phyloP scores from a whole-genome alignment of 2,888 invertebrate species.

The Molorchus minor region DNA sequence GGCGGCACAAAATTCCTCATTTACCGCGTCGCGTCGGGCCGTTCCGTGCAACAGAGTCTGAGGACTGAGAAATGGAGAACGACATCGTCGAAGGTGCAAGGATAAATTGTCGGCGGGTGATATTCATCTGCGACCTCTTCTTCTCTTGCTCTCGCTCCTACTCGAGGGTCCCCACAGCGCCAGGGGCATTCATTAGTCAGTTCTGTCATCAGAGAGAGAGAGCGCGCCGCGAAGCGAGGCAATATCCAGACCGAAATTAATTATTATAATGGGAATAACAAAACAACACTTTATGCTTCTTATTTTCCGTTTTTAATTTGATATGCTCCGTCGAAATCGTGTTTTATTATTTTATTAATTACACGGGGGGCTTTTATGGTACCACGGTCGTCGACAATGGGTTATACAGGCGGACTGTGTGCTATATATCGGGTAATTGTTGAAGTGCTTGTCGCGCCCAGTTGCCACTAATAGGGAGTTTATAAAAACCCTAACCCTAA shows the following conservation, averaged over 20 bases:
- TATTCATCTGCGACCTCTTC: conserved; percentile 14
- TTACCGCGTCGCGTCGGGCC: not conserved
- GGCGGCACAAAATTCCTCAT: not conserved
- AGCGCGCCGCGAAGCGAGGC: conserved; percentile 7
- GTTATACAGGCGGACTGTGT: not conserved
- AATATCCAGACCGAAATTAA: conserved; percentile 38
- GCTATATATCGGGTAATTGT: too few species aligned
- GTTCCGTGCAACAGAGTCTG: not conserved
- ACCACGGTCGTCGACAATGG: conserved; percentile 2
- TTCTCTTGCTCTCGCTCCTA: not conserved
- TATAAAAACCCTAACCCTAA: too few species aligned
- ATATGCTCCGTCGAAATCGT: conserved; percentile 12
- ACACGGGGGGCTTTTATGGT: not conserved
- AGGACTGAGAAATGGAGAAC: not conserved
- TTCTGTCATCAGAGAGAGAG: conserved; percentile 31
- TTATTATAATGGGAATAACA: conserved; percentile 39
- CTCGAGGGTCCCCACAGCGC: conserved; percentile 18
- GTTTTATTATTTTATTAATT: conserved; percentile 14
- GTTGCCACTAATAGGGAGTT: too few species aligned
- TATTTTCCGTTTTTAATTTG: conserved; percentile 34
- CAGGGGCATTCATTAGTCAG: conserved; percentile 36
- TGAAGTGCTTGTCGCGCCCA: too few species aligned
- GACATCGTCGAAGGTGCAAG: conserved; percentile 16
- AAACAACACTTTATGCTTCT: conserved; percentile 34
- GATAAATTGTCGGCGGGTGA: conserved; percentile 17